Conservation (phyloP, 2,888 invertebrate genomes). For the Hydrotaea cyrtoneurina region DNA sequence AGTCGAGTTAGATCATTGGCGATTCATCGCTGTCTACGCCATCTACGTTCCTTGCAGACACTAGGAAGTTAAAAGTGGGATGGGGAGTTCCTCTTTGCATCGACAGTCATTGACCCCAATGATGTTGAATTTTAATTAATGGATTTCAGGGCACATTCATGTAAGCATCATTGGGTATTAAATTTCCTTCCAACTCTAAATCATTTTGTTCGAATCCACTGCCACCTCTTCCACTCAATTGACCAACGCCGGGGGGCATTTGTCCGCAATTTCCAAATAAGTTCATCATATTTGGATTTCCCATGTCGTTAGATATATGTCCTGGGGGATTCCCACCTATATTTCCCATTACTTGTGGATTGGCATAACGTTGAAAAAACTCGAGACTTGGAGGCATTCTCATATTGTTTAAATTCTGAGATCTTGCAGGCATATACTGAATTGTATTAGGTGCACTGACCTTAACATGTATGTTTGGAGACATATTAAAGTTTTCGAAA, state of each 20-base stretch:
- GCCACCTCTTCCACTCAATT: conserved; percentile 56
- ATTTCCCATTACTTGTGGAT: conserved; percentile 84
- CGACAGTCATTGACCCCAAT: too few relatives aligned
- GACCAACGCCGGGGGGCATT: conserved; percentile 71
- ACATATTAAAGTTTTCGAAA: conserved; percentile 83
- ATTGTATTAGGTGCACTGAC: conserved; percentile 98
- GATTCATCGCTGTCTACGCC: too few relatives aligned
- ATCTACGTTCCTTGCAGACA: too few relatives aligned
- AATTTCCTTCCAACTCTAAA: neutral
- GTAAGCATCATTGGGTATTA: conserved; percentile 22
- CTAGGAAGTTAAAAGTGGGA: too few relatives aligned
- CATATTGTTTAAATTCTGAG: conserved; percentile 86
- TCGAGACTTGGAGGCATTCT: conserved; percentile 93
- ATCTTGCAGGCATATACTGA: conserved; percentile 97
- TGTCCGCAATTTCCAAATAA: conserved; percentile 80
- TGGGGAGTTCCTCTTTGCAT: too few relatives aligned
- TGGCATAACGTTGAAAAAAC: conserved; percentile 93
- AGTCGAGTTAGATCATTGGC: too few relatives aligned
- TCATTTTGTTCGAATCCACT: conserved; percentile 48
- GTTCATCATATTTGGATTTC: conserved; percentile 72
- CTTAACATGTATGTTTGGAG: conserved; percentile 92
- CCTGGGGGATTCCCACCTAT: conserved; percentile 61
- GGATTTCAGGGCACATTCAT: conserved; percentile 28
- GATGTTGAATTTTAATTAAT: too few relatives aligned
- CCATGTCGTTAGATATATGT: conserved; percentile 64